These are phyloP conservation scores for Sebastes fasciatus DNA, from an alignment of 2,113 vertebrate species.

Conservation along the genomic window DNA sequence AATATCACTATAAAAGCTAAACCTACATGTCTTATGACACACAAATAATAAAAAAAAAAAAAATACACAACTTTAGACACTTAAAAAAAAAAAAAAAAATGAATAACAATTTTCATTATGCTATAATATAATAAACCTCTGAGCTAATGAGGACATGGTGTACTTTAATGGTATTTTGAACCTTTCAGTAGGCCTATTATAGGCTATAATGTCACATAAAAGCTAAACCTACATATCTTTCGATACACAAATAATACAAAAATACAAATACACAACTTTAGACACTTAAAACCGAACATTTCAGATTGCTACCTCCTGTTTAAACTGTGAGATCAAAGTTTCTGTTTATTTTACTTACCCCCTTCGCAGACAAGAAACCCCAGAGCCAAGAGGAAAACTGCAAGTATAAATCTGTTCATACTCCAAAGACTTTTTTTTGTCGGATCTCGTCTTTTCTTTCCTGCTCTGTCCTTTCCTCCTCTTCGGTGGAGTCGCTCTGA, in stretches of 20 bases:
- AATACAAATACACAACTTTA: not conserved
- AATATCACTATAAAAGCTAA: not conserved
- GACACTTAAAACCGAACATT: not conserved
- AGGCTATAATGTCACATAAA: not conserved
- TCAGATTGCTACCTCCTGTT: not conserved
- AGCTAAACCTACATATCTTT: not conserved
- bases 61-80: not conserved
- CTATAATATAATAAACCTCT: not conserved
- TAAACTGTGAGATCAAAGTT: not conserved
- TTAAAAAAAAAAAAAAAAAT: not conserved
- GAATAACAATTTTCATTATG: not conserved
- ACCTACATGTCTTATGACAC: not conserved
- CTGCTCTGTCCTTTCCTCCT: not conserved
- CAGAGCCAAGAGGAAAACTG: slow-evolving; percentile 70
- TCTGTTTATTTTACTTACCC: slow-evolving; percentile 61
- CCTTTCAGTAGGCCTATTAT: not conserved
- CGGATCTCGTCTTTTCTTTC: not conserved
- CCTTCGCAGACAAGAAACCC: slow-evolving; percentile 71
- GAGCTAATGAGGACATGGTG: not conserved
- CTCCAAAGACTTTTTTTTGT: slow-evolving; percentile 37
- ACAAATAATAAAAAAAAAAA: not conserved
- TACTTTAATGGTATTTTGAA: not conserved
- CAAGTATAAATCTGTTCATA: slow-evolving; percentile 68
- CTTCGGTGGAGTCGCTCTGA: not conserved
- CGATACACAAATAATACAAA: not conserved